Evolutionary conservation across 2,888 invertebrate genomes (phyloP).

Genomic region (Xestoiulus laeticollis): DNA sequence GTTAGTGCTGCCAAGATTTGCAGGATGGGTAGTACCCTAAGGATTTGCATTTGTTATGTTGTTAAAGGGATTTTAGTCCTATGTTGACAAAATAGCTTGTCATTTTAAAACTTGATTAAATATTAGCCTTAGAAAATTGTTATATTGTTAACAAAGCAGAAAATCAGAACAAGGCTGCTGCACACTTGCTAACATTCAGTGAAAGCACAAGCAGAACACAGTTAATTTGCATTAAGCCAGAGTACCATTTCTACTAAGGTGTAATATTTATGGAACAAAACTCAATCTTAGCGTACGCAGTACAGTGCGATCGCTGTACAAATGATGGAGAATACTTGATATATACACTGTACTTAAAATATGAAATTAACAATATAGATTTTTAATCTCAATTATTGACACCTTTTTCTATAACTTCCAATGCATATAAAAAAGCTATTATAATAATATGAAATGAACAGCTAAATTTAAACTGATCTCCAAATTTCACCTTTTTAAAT

Average conservation of each 20-base stretch:
- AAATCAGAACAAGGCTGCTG: slow-evolving; percentile 39
- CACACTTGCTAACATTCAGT: neutral
- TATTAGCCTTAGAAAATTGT: neutral
- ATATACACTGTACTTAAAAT: too few species aligned
- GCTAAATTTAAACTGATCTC: too few species aligned
- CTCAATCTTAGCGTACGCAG: too few species aligned
- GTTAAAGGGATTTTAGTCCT: neutral
- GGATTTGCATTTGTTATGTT: neutral
- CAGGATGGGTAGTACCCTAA: neutral
- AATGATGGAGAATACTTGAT: too few species aligned
- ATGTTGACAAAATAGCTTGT: neutral
- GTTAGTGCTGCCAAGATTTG: neutral
- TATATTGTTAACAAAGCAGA: slow-evolving; percentile 1
- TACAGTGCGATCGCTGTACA: too few species aligned
- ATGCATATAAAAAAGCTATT: too few species aligned
- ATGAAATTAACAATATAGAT: too few species aligned
- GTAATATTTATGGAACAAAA: neutral
- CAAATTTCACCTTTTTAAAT: too few species aligned
- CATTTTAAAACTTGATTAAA: neutral
- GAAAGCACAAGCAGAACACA: neutral
- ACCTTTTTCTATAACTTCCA: too few species aligned
- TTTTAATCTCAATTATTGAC: too few species aligned
- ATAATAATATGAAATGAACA: too few species aligned
- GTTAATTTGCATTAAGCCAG: neutral
- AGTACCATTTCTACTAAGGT: too few species aligned